phyloP scores from a whole-genome alignment of 1,140 invertebrate species.

The Brachionus manjavacas region DNA sequence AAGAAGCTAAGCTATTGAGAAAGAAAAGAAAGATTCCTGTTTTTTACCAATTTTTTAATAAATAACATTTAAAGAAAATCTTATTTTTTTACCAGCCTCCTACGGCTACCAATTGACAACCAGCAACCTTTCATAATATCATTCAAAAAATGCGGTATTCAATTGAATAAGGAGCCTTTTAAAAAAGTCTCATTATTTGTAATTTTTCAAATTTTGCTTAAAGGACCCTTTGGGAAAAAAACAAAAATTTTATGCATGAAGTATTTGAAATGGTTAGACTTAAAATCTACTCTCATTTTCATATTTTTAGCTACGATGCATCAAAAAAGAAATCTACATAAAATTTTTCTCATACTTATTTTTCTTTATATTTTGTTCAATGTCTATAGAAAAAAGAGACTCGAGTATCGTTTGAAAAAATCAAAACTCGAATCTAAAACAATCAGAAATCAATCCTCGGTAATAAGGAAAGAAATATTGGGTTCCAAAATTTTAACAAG shows the following conservation, averaged over 20 bases:
- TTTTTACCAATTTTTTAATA: too few relatives aligned
- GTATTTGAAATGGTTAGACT: neutral
- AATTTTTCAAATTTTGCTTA: too few relatives aligned
- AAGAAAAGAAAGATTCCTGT: too few relatives aligned
- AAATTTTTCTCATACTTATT: neutral
- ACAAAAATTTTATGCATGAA: neutral
- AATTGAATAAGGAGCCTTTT: too few relatives aligned
- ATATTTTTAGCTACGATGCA: neutral
- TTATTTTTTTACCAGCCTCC: too few relatives aligned
- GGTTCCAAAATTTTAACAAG: neutral
- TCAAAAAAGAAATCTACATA: neutral
- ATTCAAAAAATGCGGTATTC: too few relatives aligned
- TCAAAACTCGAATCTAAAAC: neutral
- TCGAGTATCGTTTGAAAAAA: neutral
- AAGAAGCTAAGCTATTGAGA: too few relatives aligned
- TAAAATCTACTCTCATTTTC: neutral
- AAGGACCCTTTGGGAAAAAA: neutral
- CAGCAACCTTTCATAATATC: too few relatives aligned
- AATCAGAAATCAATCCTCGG: neutral
- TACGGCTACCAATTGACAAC: too few relatives aligned
- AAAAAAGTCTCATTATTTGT: too few relatives aligned
- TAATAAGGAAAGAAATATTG: neutral
- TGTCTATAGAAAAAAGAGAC: neutral
- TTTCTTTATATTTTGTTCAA: neutral
- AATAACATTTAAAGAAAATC: too few relatives aligned